A percentile compares a stretch with the other conserved stretches of the same genome.
Evolutionary conservation across 2,888 invertebrate genomes (phyloP).

Genomic region (Myopa tessellatipennis): DNA sequence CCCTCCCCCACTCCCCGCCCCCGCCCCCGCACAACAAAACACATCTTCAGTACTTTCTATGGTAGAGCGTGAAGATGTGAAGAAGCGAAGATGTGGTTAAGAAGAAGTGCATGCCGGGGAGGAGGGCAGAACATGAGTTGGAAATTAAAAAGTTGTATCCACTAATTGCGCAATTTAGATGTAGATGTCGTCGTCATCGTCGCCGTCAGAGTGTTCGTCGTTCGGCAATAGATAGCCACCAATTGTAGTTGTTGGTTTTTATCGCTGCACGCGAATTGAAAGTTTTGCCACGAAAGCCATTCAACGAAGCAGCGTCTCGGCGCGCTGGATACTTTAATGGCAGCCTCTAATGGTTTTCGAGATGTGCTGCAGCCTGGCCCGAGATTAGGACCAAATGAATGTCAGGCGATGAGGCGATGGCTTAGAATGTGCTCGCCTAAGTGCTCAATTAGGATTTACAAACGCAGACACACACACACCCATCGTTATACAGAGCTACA

Average conservation of each 20-base stretch:
- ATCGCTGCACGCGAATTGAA: background rate
- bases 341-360: conserved; percentile 1
- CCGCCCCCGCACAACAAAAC: too few species aligned
- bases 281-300: background rate
- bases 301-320: background rate
- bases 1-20: background rate
- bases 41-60: background rate
- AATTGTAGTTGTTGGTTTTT: background rate
- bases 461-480: background rate
- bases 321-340: background rate
- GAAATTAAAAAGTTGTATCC: conserved; percentile 35
- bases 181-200: conserved; percentile 28
- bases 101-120: background rate
- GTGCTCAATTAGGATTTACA: background rate
- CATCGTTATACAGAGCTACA: too few species aligned
- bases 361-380: background rate
- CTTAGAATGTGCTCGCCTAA: background rate
- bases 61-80: background rate
- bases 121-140: background rate
- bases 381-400: background rate
- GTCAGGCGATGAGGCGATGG: background rate
- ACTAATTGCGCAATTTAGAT: conserved; percentile 40
- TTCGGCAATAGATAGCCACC: background rate
- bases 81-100: background rate
- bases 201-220: background rate